A percentile compares a stretch with the other conserved stretches of the same genome.
These are phyloP conservation scores for Lasioglossum leucozonium DNA, from an alignment of 2,888 invertebrate genomes.

Conservation along the genomic window DNA sequence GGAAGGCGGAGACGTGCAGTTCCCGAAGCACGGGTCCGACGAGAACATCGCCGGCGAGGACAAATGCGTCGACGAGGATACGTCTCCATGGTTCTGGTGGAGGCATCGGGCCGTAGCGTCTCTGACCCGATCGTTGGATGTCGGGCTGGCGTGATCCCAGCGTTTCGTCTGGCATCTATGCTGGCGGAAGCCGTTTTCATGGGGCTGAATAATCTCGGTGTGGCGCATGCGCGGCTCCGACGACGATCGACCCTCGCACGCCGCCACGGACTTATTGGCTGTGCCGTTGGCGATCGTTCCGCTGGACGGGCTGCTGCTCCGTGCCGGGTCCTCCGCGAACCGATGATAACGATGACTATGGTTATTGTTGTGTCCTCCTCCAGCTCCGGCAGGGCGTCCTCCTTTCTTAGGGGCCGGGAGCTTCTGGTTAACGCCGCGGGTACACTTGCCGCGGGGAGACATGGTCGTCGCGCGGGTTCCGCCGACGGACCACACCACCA, in stretches of 20 bases:
- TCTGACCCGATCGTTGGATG: constrained; percentile 25
- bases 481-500: background rate
- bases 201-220: constrained; percentile 83
- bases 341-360: constrained; percentile 21
- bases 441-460: constrained; percentile 70
- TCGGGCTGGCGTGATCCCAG: constrained; percentile 17
- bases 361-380: constrained; percentile 47
- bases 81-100: constrained; percentile 6
- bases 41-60: constrained; percentile 62
- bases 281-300: constrained; percentile 37
- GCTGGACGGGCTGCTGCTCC: constrained; percentile 19
- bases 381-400: no score
- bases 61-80: constrained; percentile 53
- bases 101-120: background rate
- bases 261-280: constrained; percentile 62
- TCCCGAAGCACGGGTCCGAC: constrained; percentile 52
- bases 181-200: constrained; percentile 83
- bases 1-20: constrained; percentile 61
- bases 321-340: background rate
- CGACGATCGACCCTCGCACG: constrained; percentile 74
- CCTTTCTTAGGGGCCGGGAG: constrained; percentile 48
- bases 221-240: constrained; percentile 83
- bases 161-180: constrained; percentile 64
- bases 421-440: constrained; percentile 60
- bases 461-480: constrained; percentile 42